Evolutionary conservation across 2,797 vertebrate genomes (phyloP).

Genomic region (Sebastes nivosus): DNA sequence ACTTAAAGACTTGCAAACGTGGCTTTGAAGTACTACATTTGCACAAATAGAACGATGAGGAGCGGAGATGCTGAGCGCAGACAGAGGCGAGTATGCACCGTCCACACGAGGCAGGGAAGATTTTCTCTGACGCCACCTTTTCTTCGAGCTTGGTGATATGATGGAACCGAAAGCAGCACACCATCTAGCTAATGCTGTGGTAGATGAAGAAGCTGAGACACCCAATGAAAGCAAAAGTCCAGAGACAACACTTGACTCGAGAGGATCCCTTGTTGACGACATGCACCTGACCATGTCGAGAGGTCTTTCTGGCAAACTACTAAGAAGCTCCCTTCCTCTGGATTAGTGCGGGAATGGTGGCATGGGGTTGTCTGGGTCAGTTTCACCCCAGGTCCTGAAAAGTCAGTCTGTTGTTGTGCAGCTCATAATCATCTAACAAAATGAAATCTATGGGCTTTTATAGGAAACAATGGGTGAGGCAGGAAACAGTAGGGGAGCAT

Average conservation of each 20-base stretch:
- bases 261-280: slow-evolving; percentile 24
- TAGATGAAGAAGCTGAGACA: slow-evolving; percentile 32
- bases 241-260: slow-evolving; percentile 17
- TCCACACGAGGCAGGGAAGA: slow-evolving; percentile 14
- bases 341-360: not conserved
- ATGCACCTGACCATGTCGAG: slow-evolving; percentile 35
- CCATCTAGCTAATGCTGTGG: not conserved
- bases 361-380: slow-evolving; percentile 7
- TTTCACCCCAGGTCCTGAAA: slow-evolving; percentile 7
- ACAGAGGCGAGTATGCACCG: not conserved
- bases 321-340: slow-evolving; percentile 6
- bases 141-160: slow-evolving; percentile 47
- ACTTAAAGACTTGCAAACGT: no score
- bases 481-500: slow-evolving; percentile 26
- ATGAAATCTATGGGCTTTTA: slow-evolving; percentile 29
- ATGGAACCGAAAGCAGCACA: slow-evolving; percentile 38
- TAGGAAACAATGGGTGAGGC: slow-evolving; percentile 6
- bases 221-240: slow-evolving; percentile 35
- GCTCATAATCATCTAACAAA: slow-evolving; percentile 39
- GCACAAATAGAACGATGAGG: not conserved
- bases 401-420: slow-evolving; percentile 15
- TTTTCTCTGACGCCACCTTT: slow-evolving; percentile 18
- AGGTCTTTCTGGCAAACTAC: slow-evolving; percentile 32
- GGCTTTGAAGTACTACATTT: not conserved
- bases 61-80: not conserved